Evolutionary conservation across 1,140 invertebrate genomes (phyloP).

Genomic region (Caenorhabditis brenneri): DNA sequence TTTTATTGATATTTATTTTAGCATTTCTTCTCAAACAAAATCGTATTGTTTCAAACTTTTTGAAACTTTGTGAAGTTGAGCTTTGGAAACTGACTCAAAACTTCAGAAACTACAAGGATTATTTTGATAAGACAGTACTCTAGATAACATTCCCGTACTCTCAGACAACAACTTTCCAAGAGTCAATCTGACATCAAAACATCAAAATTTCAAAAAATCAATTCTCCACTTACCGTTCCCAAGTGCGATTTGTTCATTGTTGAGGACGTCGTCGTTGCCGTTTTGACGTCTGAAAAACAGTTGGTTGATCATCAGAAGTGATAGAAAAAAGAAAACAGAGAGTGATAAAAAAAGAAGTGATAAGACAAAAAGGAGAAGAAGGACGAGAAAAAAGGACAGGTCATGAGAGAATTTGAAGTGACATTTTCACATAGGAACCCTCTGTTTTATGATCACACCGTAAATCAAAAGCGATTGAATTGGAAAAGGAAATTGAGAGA

Average conservation of each 20-base stretch:
- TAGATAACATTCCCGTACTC: too few relatives aligned
- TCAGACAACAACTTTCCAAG: too few relatives aligned
- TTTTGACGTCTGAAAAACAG: constrained; percentile 15
- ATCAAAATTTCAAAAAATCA: background rate
- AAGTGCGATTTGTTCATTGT: constrained; percentile 35
- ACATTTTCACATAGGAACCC: background rate
- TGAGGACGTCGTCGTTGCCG: background rate
- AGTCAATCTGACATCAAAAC: too few relatives aligned
- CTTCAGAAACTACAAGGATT: background rate
- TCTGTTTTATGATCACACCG: background rate
- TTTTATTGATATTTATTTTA: too few relatives aligned
- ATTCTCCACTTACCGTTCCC: constrained; percentile 9
- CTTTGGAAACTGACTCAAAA: background rate
- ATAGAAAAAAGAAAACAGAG: background rate
- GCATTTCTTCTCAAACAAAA: too few relatives aligned
- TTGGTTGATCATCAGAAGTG: background rate
- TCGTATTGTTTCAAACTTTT: too few relatives aligned
- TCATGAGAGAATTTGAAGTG: background rate
- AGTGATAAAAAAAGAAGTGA: background rate
- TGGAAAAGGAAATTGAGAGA: background rate
- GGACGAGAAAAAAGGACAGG: background rate
- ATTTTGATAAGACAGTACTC: background rate
- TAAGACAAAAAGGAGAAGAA: background rate
- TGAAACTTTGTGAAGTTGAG: too few relatives aligned
- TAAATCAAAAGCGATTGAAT: constrained; percentile 18